A percentile compares a stretch with the other conserved stretches of the same genome.
phyloP scores from a whole-genome alignment of 53 echinoderm and acorn worm species.

The Holothuria scabra region DNA sequence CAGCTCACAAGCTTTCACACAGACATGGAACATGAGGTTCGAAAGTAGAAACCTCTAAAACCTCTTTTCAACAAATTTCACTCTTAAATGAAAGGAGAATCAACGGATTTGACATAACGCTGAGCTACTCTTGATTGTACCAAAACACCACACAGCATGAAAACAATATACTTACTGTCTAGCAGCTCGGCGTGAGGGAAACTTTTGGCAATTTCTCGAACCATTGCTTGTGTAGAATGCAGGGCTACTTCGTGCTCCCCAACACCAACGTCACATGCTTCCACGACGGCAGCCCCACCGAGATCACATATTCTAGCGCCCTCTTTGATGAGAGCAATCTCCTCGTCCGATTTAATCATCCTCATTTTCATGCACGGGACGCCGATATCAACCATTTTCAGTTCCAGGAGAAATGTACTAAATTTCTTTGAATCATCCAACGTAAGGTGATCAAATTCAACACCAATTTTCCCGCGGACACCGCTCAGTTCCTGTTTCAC shows the following conservation, averaged over 20 bases:
- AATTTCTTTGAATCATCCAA: slow-evolving; percentile 54
- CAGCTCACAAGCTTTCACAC: too few relatives aligned
- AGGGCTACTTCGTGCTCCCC: slow-evolving; percentile 59
- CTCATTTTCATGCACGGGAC: slow-evolving; percentile 55
- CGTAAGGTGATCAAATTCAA: slow-evolving; percentile 68
- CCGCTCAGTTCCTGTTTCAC: slow-evolving; percentile 71
- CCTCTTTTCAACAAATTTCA: too few relatives aligned
- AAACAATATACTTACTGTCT: slow-evolving; percentile 52
- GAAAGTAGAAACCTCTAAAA: too few relatives aligned
- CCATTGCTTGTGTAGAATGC: slow-evolving; percentile 63
- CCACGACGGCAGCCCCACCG: slow-evolving; percentile 60
- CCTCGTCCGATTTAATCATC: slow-evolving; percentile 71
- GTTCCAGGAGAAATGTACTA: slow-evolving; percentile 19
- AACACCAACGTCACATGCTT: slow-evolving; percentile 61
- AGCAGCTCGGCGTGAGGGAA: slow-evolving; percentile 56
- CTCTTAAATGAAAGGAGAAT: too few relatives aligned
- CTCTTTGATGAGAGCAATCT: slow-evolving; percentile 64
- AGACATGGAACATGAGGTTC: too few relatives aligned
- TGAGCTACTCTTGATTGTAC: too few relatives aligned
- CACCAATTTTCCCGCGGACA: slow-evolving; percentile 73
- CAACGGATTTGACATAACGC: too few relatives aligned
- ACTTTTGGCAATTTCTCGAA: slow-evolving; percentile 58
- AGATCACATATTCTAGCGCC: slow-evolving; percentile 65
- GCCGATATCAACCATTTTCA: slow-evolving; percentile 58
- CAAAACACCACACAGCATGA: too few relatives aligned